Percentiles rank a stretch among this genome's conserved stretches.
Evolutionary conservation across 2,797 vertebrate genomes (phyloP).

Genomic region (Euthynnus affinis): DNA sequence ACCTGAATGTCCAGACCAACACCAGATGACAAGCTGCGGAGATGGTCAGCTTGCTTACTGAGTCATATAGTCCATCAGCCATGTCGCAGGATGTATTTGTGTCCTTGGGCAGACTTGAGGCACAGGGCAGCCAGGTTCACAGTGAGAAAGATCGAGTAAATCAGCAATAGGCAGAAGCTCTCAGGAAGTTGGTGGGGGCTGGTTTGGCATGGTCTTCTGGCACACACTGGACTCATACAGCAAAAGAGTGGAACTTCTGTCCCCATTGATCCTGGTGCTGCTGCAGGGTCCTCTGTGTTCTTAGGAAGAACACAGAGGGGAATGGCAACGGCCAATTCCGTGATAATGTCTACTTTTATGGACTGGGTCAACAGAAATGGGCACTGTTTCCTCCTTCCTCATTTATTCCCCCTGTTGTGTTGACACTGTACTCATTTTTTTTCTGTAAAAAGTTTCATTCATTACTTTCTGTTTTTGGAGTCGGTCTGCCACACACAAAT

Average conservation of each 20-base stretch:
- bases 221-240: neutral
- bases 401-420: neutral
- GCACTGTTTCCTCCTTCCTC: neutral
- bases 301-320: neutral
- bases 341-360: neutral
- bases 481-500: neutral
- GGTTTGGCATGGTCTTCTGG: neutral
- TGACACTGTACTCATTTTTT: no score
- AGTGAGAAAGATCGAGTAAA: neutral
- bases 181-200: conserved; percentile 1
- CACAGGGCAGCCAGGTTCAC: neutral
- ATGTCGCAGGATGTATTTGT: conserved; percentile 13
- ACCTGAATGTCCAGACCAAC: conserved; percentile 8
- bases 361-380: no score
- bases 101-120: neutral
- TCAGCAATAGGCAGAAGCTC: neutral
- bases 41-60: neutral
- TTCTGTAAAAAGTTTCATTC: neutral
- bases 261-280: neutral
- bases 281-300: neutral
- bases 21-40: neutral
- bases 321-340: neutral
- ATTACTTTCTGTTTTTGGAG: neutral
- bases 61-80: neutral
- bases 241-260: neutral